These are phyloP conservation scores for Gymnosoma rotundatum DNA, from an alignment of 2,888 invertebrate genomes.

Conservation along the genomic window DNA sequence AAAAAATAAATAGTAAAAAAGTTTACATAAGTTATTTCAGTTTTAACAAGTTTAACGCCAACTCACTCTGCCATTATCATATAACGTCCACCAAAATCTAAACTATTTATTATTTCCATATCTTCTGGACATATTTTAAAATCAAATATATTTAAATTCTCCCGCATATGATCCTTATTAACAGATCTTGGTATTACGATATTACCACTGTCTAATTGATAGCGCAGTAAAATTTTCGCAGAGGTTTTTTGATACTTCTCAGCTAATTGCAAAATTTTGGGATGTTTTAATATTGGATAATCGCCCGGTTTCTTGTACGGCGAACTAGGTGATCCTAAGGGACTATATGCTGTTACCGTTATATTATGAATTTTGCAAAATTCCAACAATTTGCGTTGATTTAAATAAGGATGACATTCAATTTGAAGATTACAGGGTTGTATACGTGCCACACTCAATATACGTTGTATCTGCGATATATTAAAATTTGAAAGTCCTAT, in stretches of 20 bases:
- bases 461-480: constrained; percentile 86
- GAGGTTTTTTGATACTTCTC: constrained; percentile 85
- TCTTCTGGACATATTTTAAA: constrained; percentile 88
- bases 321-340: constrained; percentile 87
- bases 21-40: not conserved
- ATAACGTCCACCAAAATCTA: constrained; percentile 88
- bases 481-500: constrained; percentile 91
- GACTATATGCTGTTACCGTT: constrained; percentile 90
- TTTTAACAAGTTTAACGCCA: not conserved
- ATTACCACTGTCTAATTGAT: constrained; percentile 87
- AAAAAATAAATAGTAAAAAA: constrained; percentile 7
- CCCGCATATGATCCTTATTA: constrained; percentile 86
- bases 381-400: constrained; percentile 86
- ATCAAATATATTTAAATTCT: constrained; percentile 89
- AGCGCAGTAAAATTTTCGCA: constrained; percentile 87
- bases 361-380: constrained; percentile 87
- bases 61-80: constrained; percentile 82
- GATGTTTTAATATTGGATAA: constrained; percentile 62
- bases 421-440: constrained; percentile 86
- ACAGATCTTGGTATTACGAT: constrained; percentile 93
- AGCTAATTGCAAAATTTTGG: constrained; percentile 76
- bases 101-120: constrained; percentile 85
- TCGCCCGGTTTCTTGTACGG: constrained; percentile 67
- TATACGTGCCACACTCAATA: constrained; percentile 85
- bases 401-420: constrained; percentile 92